Evolutionary conservation across 2,888 invertebrate genomes (phyloP).

Genomic region (Megamerina dolium): DNA sequence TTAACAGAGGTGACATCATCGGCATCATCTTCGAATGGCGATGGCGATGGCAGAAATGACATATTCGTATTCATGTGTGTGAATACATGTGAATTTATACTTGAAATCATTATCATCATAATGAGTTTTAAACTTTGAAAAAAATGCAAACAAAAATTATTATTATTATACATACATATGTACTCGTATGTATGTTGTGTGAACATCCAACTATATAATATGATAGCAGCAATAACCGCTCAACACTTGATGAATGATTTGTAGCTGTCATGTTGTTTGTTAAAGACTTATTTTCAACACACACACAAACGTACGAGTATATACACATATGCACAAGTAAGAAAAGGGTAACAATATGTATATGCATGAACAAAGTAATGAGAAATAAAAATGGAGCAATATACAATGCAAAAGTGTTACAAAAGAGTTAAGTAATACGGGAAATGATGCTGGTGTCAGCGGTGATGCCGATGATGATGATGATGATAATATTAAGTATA

Average conservation of each 20-base stretch:
- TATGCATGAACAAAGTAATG: conserved; percentile 1
- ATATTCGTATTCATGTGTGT: too few species aligned
- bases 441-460: too few species aligned
- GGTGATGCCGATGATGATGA: too few species aligned
- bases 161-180: conserved; percentile 9
- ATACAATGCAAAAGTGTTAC: too few species aligned
- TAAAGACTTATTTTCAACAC: conserved; percentile 9
- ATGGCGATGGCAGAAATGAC: too few species aligned
- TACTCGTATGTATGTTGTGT: too few species aligned
- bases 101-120: neutral
- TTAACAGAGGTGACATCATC: conserved; percentile 29
- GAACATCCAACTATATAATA: too few species aligned
- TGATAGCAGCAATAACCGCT: too few species aligned
- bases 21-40: conserved; percentile 8
- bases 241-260: conserved; percentile 38
- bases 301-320: neutral
- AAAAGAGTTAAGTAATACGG: too few species aligned
- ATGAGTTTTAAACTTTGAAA: neutral
- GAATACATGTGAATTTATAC: too few species aligned
- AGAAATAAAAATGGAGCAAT: too few species aligned
- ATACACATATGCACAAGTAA: neutral
- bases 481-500: too few species aligned
- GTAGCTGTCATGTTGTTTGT: conserved; percentile 22
- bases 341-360: conserved; percentile 1
- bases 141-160: neutral